Base-by-base conservation (phyloP, 2,797 vertebrate genomes). In the Apogon hyalosoma region DNA sequence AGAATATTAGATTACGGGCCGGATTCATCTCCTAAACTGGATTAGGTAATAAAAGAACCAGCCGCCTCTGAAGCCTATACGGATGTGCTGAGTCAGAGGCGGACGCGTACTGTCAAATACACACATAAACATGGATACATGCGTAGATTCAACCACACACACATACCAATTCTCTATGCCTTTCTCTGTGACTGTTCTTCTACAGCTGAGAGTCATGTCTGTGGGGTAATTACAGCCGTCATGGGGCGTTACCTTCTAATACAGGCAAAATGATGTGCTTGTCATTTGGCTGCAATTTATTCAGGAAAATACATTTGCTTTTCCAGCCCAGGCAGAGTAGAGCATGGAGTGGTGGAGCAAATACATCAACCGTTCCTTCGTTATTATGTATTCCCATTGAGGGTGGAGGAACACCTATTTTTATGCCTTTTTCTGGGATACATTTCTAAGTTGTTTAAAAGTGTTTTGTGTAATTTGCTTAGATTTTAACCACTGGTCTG, bases 21-120 rank as follows among this genome's bases (percentile, higher is more conserved):
- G 64, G 86, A 89, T 90, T 92, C 87, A 90, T 92, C 86, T 89
- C 77, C 88, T 87, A 92, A 93, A 93, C 90, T 89, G 88, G 90
- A 93, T 93, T 92, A 92, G 88, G 79, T 89, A 88, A 91, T 92
- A 88, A 92, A 90, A 87, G 82, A 80, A 70, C 64, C 63, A 68
- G 69, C 73, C 55, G 77, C 78, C 77, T 82, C 58, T 59, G 69
- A 79, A 69, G 75, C 62, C 64, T 38, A 2, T 52, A 59, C 60
- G 75, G 73, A 76, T 75, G 69, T 80, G 90, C 89, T 91, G 88
- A 93, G 87, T 93, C 90, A 90, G 87, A 81, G 58, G 38, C 21
- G 16, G 10, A 43, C 46, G 4, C 48, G 45, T 57, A 11, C 72
- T 61, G 9, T 28, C 43, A 49, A 13, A 58, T 47, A 47, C 42